These are phyloP conservation scores for Styela clava DNA, from an alignment of 23 tunicate genomes.

Conservation along the genomic window DNA sequence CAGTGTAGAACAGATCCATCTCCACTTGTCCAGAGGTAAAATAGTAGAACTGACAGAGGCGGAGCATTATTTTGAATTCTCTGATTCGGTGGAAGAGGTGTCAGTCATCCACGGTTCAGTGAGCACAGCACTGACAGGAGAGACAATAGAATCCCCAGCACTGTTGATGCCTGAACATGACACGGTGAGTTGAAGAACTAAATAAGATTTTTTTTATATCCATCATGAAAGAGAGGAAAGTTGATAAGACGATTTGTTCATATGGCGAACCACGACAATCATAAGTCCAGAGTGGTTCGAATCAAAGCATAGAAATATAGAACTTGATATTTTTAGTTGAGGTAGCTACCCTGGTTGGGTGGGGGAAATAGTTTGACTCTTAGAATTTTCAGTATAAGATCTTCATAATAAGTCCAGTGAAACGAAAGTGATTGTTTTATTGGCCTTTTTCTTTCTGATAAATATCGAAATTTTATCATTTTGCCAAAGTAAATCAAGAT, in stretches of 20 bases:
- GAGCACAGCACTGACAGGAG: conserved; percentile 10
- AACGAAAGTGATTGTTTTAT: too few relatives aligned
- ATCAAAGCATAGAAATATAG: too few relatives aligned
- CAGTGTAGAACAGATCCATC: conserved; percentile 64
- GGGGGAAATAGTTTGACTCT: too few relatives aligned
- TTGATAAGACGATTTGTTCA: neutral
- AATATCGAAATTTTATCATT: too few relatives aligned
- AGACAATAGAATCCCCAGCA: conserved; percentile 41
- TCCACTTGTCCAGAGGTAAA: conserved; percentile 60
- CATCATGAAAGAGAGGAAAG: neutral
- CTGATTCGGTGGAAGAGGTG: conserved; percentile 43
- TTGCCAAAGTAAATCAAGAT: too few relatives aligned
- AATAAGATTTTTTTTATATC: neutral
- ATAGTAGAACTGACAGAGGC: conserved; percentile 49
- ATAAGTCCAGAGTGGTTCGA: too few relatives aligned
- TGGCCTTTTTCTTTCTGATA: too few relatives aligned
- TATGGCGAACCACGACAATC: neutral
- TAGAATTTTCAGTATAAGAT: too few relatives aligned
- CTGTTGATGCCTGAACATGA: conserved; percentile 57
- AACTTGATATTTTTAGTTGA: too few relatives aligned
- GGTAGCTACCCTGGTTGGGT: too few relatives aligned
- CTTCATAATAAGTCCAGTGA: too few relatives aligned
- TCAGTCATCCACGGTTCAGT: conserved; percentile 52
- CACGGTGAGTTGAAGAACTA: conserved; percentile 20
- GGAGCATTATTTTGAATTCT: conserved; percentile 34